Conservation (phyloP, 2,113 vertebrate species). For the Zosterops japonicus region DNA sequence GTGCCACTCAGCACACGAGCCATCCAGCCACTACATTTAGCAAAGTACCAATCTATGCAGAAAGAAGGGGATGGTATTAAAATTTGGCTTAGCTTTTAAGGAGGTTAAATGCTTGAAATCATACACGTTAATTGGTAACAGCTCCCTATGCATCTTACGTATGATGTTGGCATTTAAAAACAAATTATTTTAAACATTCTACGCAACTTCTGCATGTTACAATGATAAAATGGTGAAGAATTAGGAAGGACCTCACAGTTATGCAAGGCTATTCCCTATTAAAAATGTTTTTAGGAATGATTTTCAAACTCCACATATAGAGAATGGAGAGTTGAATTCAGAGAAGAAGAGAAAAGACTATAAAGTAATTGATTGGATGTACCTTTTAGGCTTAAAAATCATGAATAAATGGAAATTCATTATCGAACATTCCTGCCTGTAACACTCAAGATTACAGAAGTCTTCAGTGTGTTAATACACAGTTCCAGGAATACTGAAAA, state of each 20-base stretch:
- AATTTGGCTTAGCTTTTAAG: background rate
- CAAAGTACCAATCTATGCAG: background rate
- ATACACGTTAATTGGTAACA: background rate
- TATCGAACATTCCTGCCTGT: background rate
- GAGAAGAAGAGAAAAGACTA: background rate
- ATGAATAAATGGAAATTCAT: background rate
- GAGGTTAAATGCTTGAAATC: background rate
- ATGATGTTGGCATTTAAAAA: background rate
- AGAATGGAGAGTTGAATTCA: background rate
- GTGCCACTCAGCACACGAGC: background rate
- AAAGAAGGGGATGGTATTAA: background rate
- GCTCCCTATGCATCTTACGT: background rate
- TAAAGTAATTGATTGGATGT: background rate
- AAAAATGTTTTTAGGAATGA: background rate
- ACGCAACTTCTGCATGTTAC: background rate
- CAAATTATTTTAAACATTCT: background rate
- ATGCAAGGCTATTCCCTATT: background rate
- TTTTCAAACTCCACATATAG: background rate
- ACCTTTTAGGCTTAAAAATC: background rate
- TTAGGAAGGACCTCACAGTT: background rate
- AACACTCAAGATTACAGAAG: background rate
- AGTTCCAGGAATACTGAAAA: slow-evolving; percentile 21
- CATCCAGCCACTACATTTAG: background rate
- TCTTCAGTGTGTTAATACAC: background rate
- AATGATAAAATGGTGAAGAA: background rate